Percentiles rank a stretch among this genome's conserved stretches.
These are phyloP conservation scores for Heliothis subflexa DNA, from an alignment of 1,140 invertebrate genomes.

Conservation along the genomic window DNA sequence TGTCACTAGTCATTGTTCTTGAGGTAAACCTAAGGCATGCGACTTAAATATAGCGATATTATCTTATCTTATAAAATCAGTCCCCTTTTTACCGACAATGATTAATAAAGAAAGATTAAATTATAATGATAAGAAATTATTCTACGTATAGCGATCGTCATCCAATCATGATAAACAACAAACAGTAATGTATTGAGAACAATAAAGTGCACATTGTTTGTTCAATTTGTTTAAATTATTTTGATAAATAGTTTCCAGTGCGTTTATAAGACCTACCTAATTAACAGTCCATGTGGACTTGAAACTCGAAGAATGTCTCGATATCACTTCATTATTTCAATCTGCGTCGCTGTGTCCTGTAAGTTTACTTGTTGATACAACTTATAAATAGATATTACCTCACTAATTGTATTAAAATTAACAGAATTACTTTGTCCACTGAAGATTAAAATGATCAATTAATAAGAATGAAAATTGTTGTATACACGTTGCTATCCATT, in stretches of 20 bases:
- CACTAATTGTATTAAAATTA: background rate
- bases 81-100: slow-evolving; percentile 56
- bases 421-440: background rate
- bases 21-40: background rate
- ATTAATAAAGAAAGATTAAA: slow-evolving; percentile 51
- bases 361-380: slow-evolving; percentile 32
- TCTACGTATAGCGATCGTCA: slow-evolving; percentile 36
- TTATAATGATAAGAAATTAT: slow-evolving; percentile 44
- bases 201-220: background rate
- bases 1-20: background rate
- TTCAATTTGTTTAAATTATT: slow-evolving; percentile 9
- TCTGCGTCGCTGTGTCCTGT: slow-evolving; percentile 46
- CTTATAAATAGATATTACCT: background rate
- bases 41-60: background rate
- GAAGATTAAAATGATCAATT: background rate
- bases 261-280: background rate
- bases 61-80: slow-evolving; percentile 58
- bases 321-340: slow-evolving; percentile 38
- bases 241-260: slow-evolving; percentile 6
- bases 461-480: background rate
- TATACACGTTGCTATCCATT: too few species aligned
- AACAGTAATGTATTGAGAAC: slow-evolving; percentile 9
- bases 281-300: background rate
- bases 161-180: slow-evolving; percentile 48
- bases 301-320: slow-evolving; percentile 32